Base-by-base conservation (phyloP, 23 tunicate species). In the Ascidia mentula region DNA sequence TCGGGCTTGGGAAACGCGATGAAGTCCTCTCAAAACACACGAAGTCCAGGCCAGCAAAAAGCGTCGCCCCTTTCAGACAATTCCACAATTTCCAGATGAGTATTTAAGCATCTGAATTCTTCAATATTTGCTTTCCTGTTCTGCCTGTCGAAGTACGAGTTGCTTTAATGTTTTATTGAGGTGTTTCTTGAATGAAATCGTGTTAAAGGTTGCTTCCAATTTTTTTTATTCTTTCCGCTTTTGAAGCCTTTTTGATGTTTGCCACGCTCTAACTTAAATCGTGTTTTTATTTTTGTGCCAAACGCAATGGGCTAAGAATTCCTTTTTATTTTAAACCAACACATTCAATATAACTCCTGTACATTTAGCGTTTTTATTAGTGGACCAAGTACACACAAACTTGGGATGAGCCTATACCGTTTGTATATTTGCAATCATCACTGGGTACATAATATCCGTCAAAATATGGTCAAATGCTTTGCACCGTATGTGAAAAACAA, bases 1-100 rank as follows among this genome's bases (percentile, higher is more conserved):
- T 77, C 80, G 15, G 80, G 80, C 31, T 28, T 53, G 13, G 65
- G 65, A 53, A 53, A 53, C 65, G 24, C 24, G 22, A 9, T 53
- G 1, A 53, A 28, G 28, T 26, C 24, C 13, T 53, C 65, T 53
- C 65, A 53, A 53, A 20, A 26, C 22, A 20, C 24, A 20, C 65
- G 65, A 9, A 53, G 65, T 9, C 65, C 65, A 53, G 24, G 28
- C 13, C 65, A 53, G 24, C 65, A 5, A 9, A 53, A 53, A 28
- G 65, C 65, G 65, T 53, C 65, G 13, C 65, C 65, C 24, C 24
- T 53, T 26, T 53, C 65, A 20, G 65, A 53, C 13, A 53, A 53
- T 53, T 53, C 65, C 22, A 28, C 65, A 5, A 28, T 53, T 53
- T 53, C 65, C 28, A 53, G 65, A 28, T 53, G 24, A 9, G 24